Evolutionary conservation across 2,888 invertebrate species (phyloP), one percentile per base, ranked within the genome.

Genomic region (Zonitis immaculata): DNA sequence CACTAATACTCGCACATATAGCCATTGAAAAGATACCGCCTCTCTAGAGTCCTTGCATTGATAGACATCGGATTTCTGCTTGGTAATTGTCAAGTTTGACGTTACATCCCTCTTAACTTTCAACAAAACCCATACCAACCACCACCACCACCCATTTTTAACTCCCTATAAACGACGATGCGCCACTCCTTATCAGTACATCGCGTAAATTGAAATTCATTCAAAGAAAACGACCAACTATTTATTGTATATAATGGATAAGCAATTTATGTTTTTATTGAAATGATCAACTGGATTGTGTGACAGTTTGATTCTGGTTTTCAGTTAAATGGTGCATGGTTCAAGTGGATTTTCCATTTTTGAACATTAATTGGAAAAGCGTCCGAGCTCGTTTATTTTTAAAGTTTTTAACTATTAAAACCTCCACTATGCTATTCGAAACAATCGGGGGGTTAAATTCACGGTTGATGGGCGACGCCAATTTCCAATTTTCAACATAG

Each of bases 311-410:
- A 70, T 68, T 72, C 69, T 66, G 68, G 66, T 70, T 66, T 68
- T n/a, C 70, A 66, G 66, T 70, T 70, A 68, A 71, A 70, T 71
- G 70, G 67, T 72, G 71, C 69, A 70, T 68, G 70, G 71, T 70
- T 68, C 65, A 64, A 65, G 66, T 65, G 71, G 74, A 71, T 72
- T 72, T 73, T 72, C 73, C 70, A 72, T 74, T 74, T 73, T 73
- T 73, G 68, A 68, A 61, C 70, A 65, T 72, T 73, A 72, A 73
- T 73, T 73, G 72, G 35, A 68, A 73, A 72, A 69, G 66, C 68
- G 65, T 60, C 60, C 58, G 67, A 18, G 4, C 35, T 64, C 54
- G 66, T 67, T 67, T 64, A 63, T 65, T 68, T 66, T 66, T 63
- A 61, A 62, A 35, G n/a, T n/a, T n/a, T n/a, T n/a, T n/a, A n/a